Evolutionary conservation across 35 echinoderm and acorn worm species (phyloP), one percentile per base, ranked within the genome.

Genomic region (Lytechinus variegatus): DNA sequence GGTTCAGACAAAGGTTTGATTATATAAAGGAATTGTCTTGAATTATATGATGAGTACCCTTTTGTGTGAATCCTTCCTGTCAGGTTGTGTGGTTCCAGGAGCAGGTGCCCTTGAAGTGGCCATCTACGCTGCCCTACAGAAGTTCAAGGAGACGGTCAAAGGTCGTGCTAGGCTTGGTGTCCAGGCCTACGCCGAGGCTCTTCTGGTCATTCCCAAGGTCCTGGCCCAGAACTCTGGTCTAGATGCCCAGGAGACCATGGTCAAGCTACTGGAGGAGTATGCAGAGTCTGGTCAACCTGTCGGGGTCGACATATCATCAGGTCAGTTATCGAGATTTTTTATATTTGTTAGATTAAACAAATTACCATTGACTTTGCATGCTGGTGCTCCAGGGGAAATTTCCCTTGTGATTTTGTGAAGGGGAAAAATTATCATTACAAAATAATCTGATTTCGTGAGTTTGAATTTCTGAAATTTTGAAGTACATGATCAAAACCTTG

Each of bases 241-340:
- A 87, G 98, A 99, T 52, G 97, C 98, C 24, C 98, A 99, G 91
- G 98, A 99, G 86, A 96, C 96, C 27, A 99, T 99, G 54, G 98
- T 99, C 10, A 99, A 99, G 57, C 96, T 99, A 24, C 97, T 98
- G 92, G 98, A 99, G 86, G 98, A 99, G 95, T 98, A 96, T 95
- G 95, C 95, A 89, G 98, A 99, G 71, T 96, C 96, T 27, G 92
- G 95, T 24, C 96, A 97, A 72, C 98, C 96, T 52, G 98, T 99
- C 53, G 98, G 98, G 13, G 96, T 99, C 7, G 98, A 99, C 97
- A 97, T 99, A 94, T 98, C 96, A 86, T 94, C 98, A 92, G 98
- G 98, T 99, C 61, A 96, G 87, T 92, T 89, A 4, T 27, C 33
- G 33, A 44, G 33, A 44, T 44, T 44, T 44, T 44, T 44, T n/a